A percentile compares a stretch with the other conserved stretches of the same genome.
Evolutionary conservation across 2,888 invertebrate species (phyloP).

Genomic region (Drosophila birchii): DNA sequence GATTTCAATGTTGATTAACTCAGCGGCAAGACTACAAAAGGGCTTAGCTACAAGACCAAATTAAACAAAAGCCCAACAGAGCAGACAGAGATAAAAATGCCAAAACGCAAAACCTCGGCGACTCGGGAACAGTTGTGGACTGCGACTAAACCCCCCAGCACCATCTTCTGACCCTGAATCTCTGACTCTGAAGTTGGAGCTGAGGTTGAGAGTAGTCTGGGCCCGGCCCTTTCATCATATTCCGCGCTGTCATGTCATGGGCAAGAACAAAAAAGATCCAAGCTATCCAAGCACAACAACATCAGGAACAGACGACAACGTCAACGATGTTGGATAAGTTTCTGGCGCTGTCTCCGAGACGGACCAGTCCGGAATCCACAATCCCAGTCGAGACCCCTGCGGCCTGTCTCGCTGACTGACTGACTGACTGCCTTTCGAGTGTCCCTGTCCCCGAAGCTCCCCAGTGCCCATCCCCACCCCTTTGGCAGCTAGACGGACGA

Average conservation of each 20-base stretch:
- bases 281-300: slow-evolving; percentile 23
- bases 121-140: slow-evolving; percentile 38
- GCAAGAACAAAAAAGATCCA: slow-evolving; percentile 53
- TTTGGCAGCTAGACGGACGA: slow-evolving; percentile 51
- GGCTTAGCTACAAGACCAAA: slow-evolving; percentile 62
- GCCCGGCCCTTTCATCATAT: slow-evolving; percentile 79
- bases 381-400: slow-evolving; percentile 29
- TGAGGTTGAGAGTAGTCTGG: slow-evolving; percentile 16
- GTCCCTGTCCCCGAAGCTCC: slow-evolving; percentile 7
- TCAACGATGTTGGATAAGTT: slow-evolving; percentile 77
- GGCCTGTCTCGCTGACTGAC: slow-evolving; percentile 48
- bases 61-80: slow-evolving; percentile 69
- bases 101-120: slow-evolving; percentile 56
- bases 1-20: slow-evolving; percentile 80
- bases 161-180: slow-evolving; percentile 22
- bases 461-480: slow-evolving; percentile 4
- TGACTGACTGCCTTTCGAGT: slow-evolving; percentile 42
- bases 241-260: slow-evolving; percentile 81
- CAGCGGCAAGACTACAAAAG: slow-evolving; percentile 77
- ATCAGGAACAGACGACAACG: slow-evolving; percentile 63
- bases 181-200: slow-evolving; percentile 26
- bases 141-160: slow-evolving; percentile 16
- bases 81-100: slow-evolving; percentile 31
- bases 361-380: slow-evolving; percentile 39
- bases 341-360: slow-evolving; percentile 70